Base-by-base conservation (phyloP, 1,140 invertebrate genomes). In the Steinernema khuongi region DNA sequence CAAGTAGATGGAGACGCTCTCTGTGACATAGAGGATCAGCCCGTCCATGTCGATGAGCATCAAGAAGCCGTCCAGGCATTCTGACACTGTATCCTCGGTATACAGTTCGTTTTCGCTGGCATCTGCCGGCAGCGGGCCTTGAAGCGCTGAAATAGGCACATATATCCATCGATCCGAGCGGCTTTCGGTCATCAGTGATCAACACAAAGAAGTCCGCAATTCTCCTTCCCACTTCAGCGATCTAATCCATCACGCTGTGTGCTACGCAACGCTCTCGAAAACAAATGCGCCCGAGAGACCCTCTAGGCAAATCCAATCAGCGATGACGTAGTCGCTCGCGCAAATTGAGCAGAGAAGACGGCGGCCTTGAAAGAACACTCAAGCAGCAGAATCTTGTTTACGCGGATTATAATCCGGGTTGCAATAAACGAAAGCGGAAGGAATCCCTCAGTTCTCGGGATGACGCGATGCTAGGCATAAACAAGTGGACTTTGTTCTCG, bases 1-100 rank as follows among this genome's bases (percentile, higher is more conserved):
- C 17, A 87, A 80, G 74, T 85, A 86, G 29, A 86, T 81, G 30
- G 80, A 79, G 18, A 87, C 86, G 73, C 79, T 85, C 44, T 87
- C 87, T 11, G 85, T 85, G 68, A 87, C 75, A 77, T 86, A 88
- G 0, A 87, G 75, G 19, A 87, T 85, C 17, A 67, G 75, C 14
- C 81, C 81, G 67, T 82, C 80, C 14, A 74, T 71, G 66, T 83
- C 82, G 17, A 74, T 77, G 17, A 83, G 68, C 18, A 83, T 69
- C 1, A 84, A 71, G 68, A 83, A 83, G 17, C 81, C 81, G 67
- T 83, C 82, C 18, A 83, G 72, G 66, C 79, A 83, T 71, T 83
- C 81, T 26, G 74, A 71, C 14, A 83, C 32, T 1, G 70, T 79
- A 1, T 77, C 66, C 69, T 83, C 81, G 26, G 72, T 76, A 50